Evolutionary conservation across 2,797 vertebrate genomes (phyloP), one percentile per base, ranked within the genome.

Genomic region (Erpetoichthys calabaricus): DNA sequence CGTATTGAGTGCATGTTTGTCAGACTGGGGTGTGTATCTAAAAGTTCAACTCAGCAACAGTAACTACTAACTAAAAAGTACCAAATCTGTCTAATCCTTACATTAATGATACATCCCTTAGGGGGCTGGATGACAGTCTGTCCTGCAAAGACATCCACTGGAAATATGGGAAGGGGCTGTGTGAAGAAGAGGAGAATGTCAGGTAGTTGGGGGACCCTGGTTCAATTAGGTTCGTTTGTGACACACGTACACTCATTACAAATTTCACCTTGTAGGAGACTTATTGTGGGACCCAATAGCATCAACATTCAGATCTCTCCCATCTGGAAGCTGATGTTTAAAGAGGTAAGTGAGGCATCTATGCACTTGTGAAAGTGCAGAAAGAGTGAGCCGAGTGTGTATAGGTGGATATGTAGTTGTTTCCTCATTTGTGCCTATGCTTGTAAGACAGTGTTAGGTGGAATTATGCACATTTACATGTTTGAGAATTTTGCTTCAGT

Each of bases 271-370:
- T 45, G 3, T 59, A 87, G 85, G 79, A 83, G 74, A 65, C 53
- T 75, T 58, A 68, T 86, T 59, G 86, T 79, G 63, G 85, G 83
- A 6, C 80, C 79, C 56, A 87, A 87, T 53, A 60, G 67, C 60
- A 83, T 86, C 4, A 75, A 83, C 58, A 80, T 86, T 63, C 79
- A 81, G 63, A 70, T 86, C 59, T 67, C 69, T 4, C 85, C 85
- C 52, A 41, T 86, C 66, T 87, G 85, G 85, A 86, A 86, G 68
- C 72, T 87, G 45, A 81, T 87, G 55, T 56, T 81, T 70, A 86
- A 86, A 67, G 85, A 87, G 84, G 85, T 77, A 70, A 81, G 46
- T 44, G 57, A 3, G 2, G 50, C 63, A 72, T 69, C 66, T 45
- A 47, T 8, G 4, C 44, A 8, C 9, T 56, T 9, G 10, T 56